Base-by-base conservation (phyloP, 2,888 invertebrate species). In the Caenorhabditis parvicauda region DNA sequence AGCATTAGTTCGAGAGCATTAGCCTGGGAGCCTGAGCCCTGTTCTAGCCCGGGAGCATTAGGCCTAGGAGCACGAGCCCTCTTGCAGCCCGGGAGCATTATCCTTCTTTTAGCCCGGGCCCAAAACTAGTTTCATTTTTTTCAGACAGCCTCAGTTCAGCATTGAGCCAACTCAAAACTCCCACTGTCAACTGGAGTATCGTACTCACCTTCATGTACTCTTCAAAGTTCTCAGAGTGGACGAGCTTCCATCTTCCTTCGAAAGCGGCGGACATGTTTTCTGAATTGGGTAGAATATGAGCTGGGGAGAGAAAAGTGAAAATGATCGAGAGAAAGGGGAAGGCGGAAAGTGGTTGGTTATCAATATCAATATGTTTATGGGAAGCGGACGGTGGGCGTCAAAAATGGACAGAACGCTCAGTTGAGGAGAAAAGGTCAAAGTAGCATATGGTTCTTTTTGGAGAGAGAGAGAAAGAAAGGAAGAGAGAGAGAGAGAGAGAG, bases 201-300 rank as follows among this genome's bases (percentile, higher is more conserved):
- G n/a, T n/a, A n/a, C n/a, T 14, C 14, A 51, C 55, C 63, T 69
- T 70, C 74, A 74, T 66, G 64, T 74, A 74, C 57, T 70, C 72
- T 46, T 72, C 72, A 57, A 71, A 74, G 59, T 72, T 70, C 48
- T 71, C 70, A 14, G 66, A 65, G 28, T 65, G 54, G 42, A 54
- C 67, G 21, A 66, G 64, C 46, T 59, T 59, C 67, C 67, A 74
- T 25, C 64, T 54, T 19, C 72, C 74, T 22, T 58, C 54, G 58
- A 72, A 66, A 24, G 50, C 47, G 43, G 57, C 50, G 22, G 56
- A 37, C 45, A 53, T 53, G 41, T 28, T 46, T 43, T 46, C 21
- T 3, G n/a, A 45, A 17, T 42, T 5, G 38, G 29, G 7, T n/a
- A n/a, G 43, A 25, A 12, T n/a, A 41, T n/a, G 43, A 43, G 43